phyloP scores from a whole-genome alignment of 1,140 invertebrate genomes.

The Drosophila takahashii region DNA sequence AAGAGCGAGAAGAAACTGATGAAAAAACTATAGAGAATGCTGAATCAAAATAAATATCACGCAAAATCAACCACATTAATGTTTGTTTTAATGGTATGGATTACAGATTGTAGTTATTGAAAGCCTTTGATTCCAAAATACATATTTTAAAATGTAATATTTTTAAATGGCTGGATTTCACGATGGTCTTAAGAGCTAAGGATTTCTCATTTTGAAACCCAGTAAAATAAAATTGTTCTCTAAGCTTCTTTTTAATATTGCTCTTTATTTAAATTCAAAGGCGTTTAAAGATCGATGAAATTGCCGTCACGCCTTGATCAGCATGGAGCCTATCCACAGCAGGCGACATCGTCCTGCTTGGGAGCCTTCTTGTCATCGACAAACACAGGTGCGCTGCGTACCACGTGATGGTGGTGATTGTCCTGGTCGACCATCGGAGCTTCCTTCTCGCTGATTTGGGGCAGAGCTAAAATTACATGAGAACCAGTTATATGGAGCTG shows the following conservation, averaged over 20 bases:
- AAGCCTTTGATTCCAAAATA: not conserved
- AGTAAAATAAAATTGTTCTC: not conserved
- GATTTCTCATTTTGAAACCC: not conserved
- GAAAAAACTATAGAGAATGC: slow-evolving; percentile 65
- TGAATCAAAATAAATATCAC: slow-evolving; percentile 78
- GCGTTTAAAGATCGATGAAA: slow-evolving; percentile 7
- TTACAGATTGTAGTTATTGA: too few relatives aligned
- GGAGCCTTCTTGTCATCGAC: not conserved
- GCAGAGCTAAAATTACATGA: slow-evolving; percentile 11
- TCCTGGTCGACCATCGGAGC: not conserved
- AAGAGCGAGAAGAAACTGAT: slow-evolving; percentile 43
- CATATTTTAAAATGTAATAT: too few relatives aligned
- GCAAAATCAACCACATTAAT: slow-evolving; percentile 48
- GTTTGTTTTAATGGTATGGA: not conserved
- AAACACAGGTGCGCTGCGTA: slow-evolving; percentile 9
- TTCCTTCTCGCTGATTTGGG: not conserved
- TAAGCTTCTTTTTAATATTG: slow-evolving; percentile 52
- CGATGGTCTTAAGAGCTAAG: too few relatives aligned
- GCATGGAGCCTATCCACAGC: slow-evolving; percentile 46
- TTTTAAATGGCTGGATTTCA: not conserved
- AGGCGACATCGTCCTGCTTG: slow-evolving; percentile 30
- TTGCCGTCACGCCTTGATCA: slow-evolving; percentile 3
- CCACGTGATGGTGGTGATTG: slow-evolving; percentile 13
- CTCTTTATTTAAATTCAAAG: slow-evolving; percentile 63
- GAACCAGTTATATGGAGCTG: not conserved